Conservation (phyloP, 1,140 invertebrate genomes). For the Eulimnadia texana region DNA sequence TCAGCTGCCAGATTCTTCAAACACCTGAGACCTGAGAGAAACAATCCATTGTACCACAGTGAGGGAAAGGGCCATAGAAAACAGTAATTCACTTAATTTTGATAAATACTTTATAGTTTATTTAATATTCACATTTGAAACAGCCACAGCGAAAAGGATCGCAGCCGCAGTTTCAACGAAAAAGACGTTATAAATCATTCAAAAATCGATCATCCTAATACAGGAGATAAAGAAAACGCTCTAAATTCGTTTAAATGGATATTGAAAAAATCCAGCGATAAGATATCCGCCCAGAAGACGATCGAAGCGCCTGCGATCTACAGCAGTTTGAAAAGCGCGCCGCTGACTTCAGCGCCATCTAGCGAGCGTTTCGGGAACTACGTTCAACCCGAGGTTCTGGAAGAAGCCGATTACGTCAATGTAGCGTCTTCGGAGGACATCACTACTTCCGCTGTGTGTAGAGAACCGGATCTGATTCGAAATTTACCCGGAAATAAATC, state of each 20-base stretch:
- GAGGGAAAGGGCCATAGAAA: slow-evolving; percentile 22
- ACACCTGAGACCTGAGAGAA: slow-evolving; percentile 18
- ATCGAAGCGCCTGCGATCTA: too few relatives aligned
- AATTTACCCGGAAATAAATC: slow-evolving; percentile 4
- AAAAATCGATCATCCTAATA: background rate
- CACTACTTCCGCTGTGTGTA: background rate
- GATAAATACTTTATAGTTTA: too few relatives aligned
- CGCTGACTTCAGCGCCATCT: background rate
- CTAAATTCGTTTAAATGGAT: background rate
- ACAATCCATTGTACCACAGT: slow-evolving; percentile 22
- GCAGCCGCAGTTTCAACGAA: slow-evolving; percentile 17
- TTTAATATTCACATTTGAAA: too few relatives aligned
- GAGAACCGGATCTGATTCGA: slow-evolving; percentile 16
- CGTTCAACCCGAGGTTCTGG: slow-evolving; percentile 14
- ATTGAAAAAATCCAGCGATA: background rate
- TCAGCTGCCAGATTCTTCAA: slow-evolving; percentile 16
- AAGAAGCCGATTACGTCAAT: slow-evolving; percentile 26
- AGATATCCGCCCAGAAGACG: background rate
- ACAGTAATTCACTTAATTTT: background rate
- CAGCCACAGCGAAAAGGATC: background rate
- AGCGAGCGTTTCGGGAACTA: background rate
- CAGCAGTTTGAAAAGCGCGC: background rate
- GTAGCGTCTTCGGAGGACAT: slow-evolving; percentile 20
- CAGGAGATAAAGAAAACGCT: background rate
- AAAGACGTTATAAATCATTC: background rate